Evolutionary conservation across 2,113 vertebrate genomes (phyloP), one percentile per base, ranked within the genome.

Genomic region (Tenrec ecaudatus): DNA sequence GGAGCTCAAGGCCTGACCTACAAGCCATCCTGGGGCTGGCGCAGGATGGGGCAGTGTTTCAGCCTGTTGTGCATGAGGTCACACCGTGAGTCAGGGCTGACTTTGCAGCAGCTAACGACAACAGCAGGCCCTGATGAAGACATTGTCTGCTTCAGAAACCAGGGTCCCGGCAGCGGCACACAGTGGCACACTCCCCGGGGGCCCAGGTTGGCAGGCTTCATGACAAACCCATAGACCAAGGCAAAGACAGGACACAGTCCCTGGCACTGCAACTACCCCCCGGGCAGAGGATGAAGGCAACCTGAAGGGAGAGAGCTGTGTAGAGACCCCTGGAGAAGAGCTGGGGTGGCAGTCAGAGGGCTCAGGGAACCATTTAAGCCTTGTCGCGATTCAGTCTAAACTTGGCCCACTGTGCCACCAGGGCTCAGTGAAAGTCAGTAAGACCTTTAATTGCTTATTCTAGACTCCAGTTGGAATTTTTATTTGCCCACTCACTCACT

Each of bases 121-220:
- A 4, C 64, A 27, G 8, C 25, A 2, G 15, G 58, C 3, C 47
- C 9, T 16, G 57, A 27, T n/a, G 6, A 71, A 20, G 19, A 40
- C 47, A 4, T 0, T 43, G 1, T 31, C 40, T 43, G 23, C 33
- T 38, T 31, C 0, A 15, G 29, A 27, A 6, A 0, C 22, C 58
- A 33, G 29, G 36, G 29, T 47, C 43, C 36, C 10, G 4, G 62
- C 25, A 38, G 77, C 22, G 38, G 66, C 60, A n/a, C n/a, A n/a
- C n/a, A n/a, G n/a, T 2, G n/a, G 25, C 3, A 0, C 6, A 0
- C 15, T 93, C 33, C 19, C 78, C 64, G 4, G 27, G 40, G 53
- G 66, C 22, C 31, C n/a, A 1, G 0, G 16, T 38, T 64, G 23
- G 58, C 22, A n/a, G 43, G 43, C 73, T 79, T 53, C 76, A 78